Base-by-base conservation (phyloP, 1,140 invertebrate species). In the Melitaea cinxia region DNA sequence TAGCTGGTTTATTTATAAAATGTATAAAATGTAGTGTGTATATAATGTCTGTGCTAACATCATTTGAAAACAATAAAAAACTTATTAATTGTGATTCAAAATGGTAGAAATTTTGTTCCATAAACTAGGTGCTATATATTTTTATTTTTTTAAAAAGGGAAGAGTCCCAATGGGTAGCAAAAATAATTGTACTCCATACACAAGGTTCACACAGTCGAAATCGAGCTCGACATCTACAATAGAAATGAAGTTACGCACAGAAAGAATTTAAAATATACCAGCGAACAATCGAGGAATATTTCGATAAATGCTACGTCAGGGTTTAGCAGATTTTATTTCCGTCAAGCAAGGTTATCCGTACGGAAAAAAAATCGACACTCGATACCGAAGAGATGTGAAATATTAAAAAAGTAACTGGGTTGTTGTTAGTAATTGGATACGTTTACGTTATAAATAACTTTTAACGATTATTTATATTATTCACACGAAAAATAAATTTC, bases 251-350 rank as follows among this genome's bases (percentile, higher is more conserved):
- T 21, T 42, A 10, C 6, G 23, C 37, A 42, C 26, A 42, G 42
- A 56, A 56, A 56, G 21, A 4, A 30, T 12, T 56, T 35, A 39
- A 23, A 39, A 24, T 56, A 7, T 54, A 55, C 14, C 54, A 17
- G 35, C 17, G 24, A 10, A 42, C 33, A 39, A 56, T 26, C 37
- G 35, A 42, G 35, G 17, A 15, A 9, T 7, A n/a, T 56, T 15
- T 42, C 35, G 54, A 56, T 56, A 56, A 28, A 56, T 56, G 4
- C 54, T 17, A 12, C 35, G 54, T 17, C 23, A 56, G 54, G n/a
- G 28, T 15, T 23, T 42, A 26, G 14, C 17, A 1, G 42, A 23
- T 23, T 47, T 24, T 23, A 47, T 47, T 23, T 21, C 42, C 42
- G 23, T 19, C 2, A 9, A 39, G 14, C 37, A 4, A 39, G 14